Percentiles rank a stretch among this genome's conserved stretches.
Evolutionary conservation across 2,113 vertebrate species (phyloP).

Genomic region (Mola mola): DNA sequence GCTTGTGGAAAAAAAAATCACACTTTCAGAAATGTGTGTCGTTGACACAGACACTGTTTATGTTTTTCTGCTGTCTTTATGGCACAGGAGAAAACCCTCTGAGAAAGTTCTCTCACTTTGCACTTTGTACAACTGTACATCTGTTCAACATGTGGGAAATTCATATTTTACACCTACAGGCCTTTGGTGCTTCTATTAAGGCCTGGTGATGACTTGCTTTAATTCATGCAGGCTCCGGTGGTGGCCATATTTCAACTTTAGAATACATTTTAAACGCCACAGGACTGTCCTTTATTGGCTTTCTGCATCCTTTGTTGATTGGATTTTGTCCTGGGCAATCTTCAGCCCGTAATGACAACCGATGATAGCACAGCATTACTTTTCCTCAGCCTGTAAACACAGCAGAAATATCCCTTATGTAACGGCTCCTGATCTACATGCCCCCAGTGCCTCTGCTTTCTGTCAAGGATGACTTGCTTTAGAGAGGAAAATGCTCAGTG

Average conservation of each 20-base stretch:
- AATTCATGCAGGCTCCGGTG: slow-evolving; percentile 20
- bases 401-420: background rate
- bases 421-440: background rate
- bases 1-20: background rate
- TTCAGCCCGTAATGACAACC: background rate
- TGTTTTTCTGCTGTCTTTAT: background rate
- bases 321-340: background rate
- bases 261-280: background rate
- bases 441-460: slow-evolving; percentile 17
- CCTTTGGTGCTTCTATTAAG: slow-evolving; percentile 12
- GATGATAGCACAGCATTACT: background rate
- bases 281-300: background rate
- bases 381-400: background rate
- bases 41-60: slow-evolving; percentile 8
- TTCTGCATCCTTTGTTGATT: background rate
- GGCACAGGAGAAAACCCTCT: background rate
- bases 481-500: slow-evolving; percentile 20
- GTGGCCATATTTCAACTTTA: slow-evolving; percentile 9
- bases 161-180: slow-evolving; percentile 10
- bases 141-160: slow-evolving; percentile 20
- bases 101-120: slow-evolving; percentile 19
- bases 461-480: slow-evolving; percentile 20
- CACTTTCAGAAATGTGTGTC: background rate
- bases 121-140: slow-evolving; percentile 32
- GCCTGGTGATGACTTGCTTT: slow-evolving; percentile 16